Conservation (phyloP, 2,888 invertebrate genomes). For the Callyntrura guangdongensis region DNA sequence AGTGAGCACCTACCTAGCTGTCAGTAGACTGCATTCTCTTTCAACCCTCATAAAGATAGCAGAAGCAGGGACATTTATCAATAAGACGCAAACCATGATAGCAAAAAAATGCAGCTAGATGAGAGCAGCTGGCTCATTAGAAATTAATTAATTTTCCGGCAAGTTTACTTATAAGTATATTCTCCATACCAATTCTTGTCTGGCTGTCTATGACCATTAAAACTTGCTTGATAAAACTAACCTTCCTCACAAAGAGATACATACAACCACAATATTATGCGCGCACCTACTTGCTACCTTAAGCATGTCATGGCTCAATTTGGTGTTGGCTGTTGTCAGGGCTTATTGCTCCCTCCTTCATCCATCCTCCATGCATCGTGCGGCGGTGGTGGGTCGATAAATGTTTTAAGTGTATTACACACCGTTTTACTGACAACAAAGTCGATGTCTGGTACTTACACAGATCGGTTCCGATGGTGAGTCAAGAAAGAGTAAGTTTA, state of each 20-base stretch:
- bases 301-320: slow-evolving; percentile 32
- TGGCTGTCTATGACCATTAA: slow-evolving; percentile 68
- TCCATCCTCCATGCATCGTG: slow-evolving; percentile 28
- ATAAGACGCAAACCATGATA: slow-evolving; percentile 13
- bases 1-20: neutral
- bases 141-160: slow-evolving; percentile 76
- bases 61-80: slow-evolving; percentile 30
- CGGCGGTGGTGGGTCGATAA: slow-evolving; percentile 64
- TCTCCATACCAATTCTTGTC: slow-evolving; percentile 45
- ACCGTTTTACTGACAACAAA: slow-evolving; percentile 61
- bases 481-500: neutral
- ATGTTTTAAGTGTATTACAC: slow-evolving; percentile 72
- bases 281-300: neutral
- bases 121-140: slow-evolving; percentile 73
- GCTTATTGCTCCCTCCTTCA: slow-evolving; percentile 4
- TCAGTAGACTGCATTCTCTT: slow-evolving; percentile 14
- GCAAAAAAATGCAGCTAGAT: slow-evolving; percentile 29
- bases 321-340: slow-evolving; percentile 45
- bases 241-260: slow-evolving; percentile 72
- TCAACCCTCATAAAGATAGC: slow-evolving; percentile 50
- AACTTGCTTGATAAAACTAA: slow-evolving; percentile 75
- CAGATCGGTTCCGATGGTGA: slow-evolving; percentile 23
- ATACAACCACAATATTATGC: neutral
- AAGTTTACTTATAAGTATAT: slow-evolving; percentile 42
- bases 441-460: slow-evolving; percentile 35